Evolutionary conservation across 2,888 invertebrate species (phyloP), one percentile per base, ranked within the genome.

Genomic region (Panzeria rudis): DNA sequence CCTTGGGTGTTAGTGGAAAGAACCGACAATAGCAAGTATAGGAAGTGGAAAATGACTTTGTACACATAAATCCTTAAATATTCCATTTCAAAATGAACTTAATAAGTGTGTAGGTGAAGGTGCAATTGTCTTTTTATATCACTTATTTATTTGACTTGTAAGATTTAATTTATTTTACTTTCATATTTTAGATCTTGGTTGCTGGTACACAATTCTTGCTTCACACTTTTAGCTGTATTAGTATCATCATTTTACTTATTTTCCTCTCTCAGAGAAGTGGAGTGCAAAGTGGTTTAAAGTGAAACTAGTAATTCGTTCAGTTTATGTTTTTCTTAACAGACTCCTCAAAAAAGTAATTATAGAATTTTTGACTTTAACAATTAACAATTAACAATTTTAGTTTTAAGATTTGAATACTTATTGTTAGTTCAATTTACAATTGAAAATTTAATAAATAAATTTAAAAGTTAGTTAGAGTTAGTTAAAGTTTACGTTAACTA

Each of bases 141-240:
- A 25, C 15, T 77, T 84, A 47, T 68, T 66, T 81, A 64, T 69
- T 64, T 75, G 15, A 77, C 54, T 73, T 52, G 44, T 32, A 62
- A 41, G 32, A 59, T 68, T 81, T 75, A 38, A 71, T 69, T 66
- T 25, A 17, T 25, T 44, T 44, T 15, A 44, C 11, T 62, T 64
- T 20, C 13, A 35, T 20, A 59, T 83, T 72, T 32, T 32, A 32
- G 3, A 32, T 32, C 32, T 32, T 35, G 35, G 35, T 7, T 35
- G 4, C 8, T 35, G 8, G 35, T 35, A 35, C 8, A 44, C 59
- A 52, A 64, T 62, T 44, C 23, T n/a, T 8, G n/a, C n/a, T n/a
- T n/a, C n/a, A n/a, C n/a, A n/a, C n/a, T n/a, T n/a, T n/a, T n/a
- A n/a, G n/a, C n/a, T n/a, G n/a, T n/a, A n/a, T n/a, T n/a, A n/a